Evolutionary conservation across 2,888 invertebrate species (phyloP), one percentile per base, ranked within the genome.

Genomic region (Lepidochitona cinerea): DNA sequence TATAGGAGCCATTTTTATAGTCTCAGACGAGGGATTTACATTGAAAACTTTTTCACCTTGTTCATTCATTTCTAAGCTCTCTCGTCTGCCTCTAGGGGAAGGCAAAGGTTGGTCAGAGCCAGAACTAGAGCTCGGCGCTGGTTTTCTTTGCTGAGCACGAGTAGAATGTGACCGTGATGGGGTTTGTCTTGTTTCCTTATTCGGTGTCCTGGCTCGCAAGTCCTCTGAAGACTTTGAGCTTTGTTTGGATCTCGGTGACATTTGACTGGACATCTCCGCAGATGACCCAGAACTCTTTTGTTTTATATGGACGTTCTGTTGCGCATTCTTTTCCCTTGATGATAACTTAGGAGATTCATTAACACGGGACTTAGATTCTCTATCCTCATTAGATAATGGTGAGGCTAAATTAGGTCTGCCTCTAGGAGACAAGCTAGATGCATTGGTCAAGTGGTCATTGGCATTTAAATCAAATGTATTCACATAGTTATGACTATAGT

Each of bases 181-280:
- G 23, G 49, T 18, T 23, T 49, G 49, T 4, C 18, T n/a, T 23
- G 3, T 49, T 4, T 23, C 49, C 23, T 49, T 49, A 23, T 7
- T 49, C 3, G 49, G 49, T 49, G 49, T 5, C 49, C 49, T 2
- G n/a, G 76, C 77, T 18, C 65, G 52, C n/a, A 78, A 49, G 32
- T 75, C 77, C 52, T 80, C 78, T 26, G 79, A 68, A 53, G 77
- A 72, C 67, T 80, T 75, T 59, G 72, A 75, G 73, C 76, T 80
- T 54, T 78, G 74, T 35, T 76, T 78, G 3, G 81, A 77, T 59
- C 77, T 75, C 0, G 75, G 29, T 0, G 75, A 2, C n/a, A 23
- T n/a, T 7, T 18, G 7, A 2, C 23, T 18, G 23, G 49, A 49
- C 18, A 49, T 4, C 18, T 49, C 7, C 23, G 49, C 23, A 23